A percentile compares a stretch with the other conserved stretches of the same genome.
Conservation (phyloP, 1,140 invertebrate species). For the Diabrotica virgifera region DNA sequence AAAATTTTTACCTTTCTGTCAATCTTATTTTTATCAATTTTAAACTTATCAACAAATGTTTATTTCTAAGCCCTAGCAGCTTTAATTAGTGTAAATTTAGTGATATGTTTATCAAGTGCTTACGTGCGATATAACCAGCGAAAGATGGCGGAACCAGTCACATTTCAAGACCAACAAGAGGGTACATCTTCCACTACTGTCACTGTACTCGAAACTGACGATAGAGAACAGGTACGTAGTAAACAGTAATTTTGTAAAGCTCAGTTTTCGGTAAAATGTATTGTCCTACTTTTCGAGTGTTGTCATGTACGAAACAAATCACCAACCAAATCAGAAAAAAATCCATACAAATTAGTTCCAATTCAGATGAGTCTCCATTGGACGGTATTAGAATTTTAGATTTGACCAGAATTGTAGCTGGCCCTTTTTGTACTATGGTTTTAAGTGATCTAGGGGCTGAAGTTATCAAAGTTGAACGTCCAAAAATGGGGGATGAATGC, state of each 20-base stretch:
- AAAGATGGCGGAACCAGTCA: constrained; percentile 40
- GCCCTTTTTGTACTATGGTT: constrained; percentile 90
- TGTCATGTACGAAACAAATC: neutral
- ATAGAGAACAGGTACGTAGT: constrained; percentile 33
- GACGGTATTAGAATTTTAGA: constrained; percentile 75
- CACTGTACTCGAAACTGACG: constrained; percentile 37
- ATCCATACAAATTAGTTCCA: constrained; percentile 7
- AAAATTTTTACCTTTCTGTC: neutral
- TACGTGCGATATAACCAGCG: constrained; percentile 6
- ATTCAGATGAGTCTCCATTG: constrained; percentile 38
- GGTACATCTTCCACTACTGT: constrained; percentile 37
- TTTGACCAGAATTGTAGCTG: constrained; percentile 77
- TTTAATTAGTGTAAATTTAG: neutral
- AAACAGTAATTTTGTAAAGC: constrained; percentile 16
- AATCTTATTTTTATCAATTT: neutral
- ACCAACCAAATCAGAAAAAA: neutral
- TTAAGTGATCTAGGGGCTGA: constrained; percentile 92
- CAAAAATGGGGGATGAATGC: constrained; percentile 82
- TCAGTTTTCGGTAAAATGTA: constrained; percentile 11
- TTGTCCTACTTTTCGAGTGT: neutral
- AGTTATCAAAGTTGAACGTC: constrained; percentile 86
- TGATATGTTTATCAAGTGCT: constrained; percentile 12
- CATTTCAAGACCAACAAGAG: constrained; percentile 35
- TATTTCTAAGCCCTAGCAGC: neutral
- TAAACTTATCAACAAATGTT: neutral